phyloP scores from a whole-genome alignment of 2,113 vertebrate genomes.

The Paramormyrops kingsleyae region DNA sequence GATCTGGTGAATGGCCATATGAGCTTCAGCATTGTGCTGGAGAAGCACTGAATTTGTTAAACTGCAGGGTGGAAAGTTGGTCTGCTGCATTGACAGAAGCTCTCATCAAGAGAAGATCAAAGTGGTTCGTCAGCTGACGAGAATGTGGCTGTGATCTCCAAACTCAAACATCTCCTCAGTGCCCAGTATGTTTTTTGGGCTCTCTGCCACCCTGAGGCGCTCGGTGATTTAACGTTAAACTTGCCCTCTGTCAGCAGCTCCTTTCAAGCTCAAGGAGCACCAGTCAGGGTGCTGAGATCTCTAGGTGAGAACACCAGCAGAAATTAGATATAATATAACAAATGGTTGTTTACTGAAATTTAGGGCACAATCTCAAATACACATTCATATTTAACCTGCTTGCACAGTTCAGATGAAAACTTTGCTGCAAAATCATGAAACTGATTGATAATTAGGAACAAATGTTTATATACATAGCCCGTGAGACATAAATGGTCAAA shows the following conservation, averaged over 20 bases:
- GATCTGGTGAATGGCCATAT: not conserved
- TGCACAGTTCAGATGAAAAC: not conserved
- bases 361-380: not conserved
- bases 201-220: not conserved
- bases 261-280: not conserved
- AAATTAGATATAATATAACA: not conserved
- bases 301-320: not conserved
- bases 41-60: not conserved
- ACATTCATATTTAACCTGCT: not conserved
- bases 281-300: not conserved
- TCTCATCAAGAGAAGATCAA: conserved; percentile 19
- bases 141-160: not conserved
- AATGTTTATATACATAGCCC: not conserved
- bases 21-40: not conserved
- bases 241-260: not conserved
- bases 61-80: conserved; percentile 11
- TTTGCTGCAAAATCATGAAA: not conserved
- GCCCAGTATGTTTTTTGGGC: not conserved
- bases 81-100: conserved; percentile 37
- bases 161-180: not conserved
- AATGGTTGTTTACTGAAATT: not conserved
- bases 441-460: not conserved
- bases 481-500: not conserved
- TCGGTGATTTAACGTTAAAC: not conserved
- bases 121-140: not conserved